Conservation (phyloP, 2,797 vertebrate species). For the Astyanax mexicanus region DNA sequence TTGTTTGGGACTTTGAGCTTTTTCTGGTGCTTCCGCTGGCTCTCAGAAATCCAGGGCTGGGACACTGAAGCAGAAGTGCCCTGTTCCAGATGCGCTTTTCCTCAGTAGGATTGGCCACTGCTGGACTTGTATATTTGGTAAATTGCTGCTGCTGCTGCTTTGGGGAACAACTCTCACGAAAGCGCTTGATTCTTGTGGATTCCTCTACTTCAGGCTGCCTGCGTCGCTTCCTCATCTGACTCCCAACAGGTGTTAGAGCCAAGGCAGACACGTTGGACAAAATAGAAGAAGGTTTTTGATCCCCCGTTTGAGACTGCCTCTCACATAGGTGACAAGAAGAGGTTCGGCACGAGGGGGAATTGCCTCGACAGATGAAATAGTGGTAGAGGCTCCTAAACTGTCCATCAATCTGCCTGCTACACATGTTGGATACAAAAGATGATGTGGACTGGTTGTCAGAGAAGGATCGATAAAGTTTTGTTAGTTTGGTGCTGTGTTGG, state of each 20-base stretch:
- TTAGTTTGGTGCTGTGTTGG: constrained; percentile 23
- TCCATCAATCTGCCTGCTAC: constrained; percentile 59
- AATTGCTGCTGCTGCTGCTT: neutral
- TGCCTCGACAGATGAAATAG: constrained; percentile 71
- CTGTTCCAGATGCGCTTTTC: constrained; percentile 37
- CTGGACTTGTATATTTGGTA: neutral
- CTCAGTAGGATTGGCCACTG: neutral
- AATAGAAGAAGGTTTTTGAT: constrained; percentile 54
- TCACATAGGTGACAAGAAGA: constrained; percentile 67
- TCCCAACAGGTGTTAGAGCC: constrained; percentile 59
- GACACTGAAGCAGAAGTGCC: constrained; percentile 49
- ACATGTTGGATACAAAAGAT: neutral
- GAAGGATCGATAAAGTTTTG: constrained; percentile 42
- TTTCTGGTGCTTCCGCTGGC: constrained; percentile 34
- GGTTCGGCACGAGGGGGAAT: constrained; percentile 21
- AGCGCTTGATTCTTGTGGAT: constrained; percentile 67
- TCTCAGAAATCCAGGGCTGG: constrained; percentile 50
- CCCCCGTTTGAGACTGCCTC: neutral
- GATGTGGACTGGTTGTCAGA: constrained; percentile 48
- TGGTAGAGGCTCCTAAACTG: constrained; percentile 75
- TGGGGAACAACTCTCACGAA: constrained; percentile 67
- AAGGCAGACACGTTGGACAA: constrained; percentile 58
- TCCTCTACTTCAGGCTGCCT: constrained; percentile 54
- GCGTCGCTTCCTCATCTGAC: constrained; percentile 69
- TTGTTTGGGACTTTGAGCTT: constrained; percentile 21